Evolutionary conservation across 2,888 invertebrate genomes (phyloP), one percentile per base, ranked within the genome.

Genomic region (Epinotia ramella): DNA sequence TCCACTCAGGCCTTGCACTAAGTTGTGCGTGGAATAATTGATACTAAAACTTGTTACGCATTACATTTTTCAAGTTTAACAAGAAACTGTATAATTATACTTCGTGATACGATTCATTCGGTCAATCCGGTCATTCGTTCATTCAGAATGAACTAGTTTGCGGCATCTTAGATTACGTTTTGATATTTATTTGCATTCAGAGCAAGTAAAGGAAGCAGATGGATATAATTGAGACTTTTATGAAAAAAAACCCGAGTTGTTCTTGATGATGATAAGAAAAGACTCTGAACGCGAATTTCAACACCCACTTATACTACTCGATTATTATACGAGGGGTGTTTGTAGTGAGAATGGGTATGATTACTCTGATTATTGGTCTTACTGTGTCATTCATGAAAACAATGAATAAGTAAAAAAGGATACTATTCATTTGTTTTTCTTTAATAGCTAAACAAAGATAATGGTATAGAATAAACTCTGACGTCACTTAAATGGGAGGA

Each of bases 151-250:
- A 63, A 70, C 70, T 53, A 70, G 70, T 70, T 70, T 70, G 49
- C 49, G 62, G 20, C 62, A 70, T 63, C 69, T 69, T 70, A 33
- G 70, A 62, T 70, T 63, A 63, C 70, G 60, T 53, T 70, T 69
- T 70, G 70, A 53, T 70, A 53, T 70, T 63, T 53, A 70, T 63
- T 70, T 73, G 59, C 67, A 79, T 79, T 75, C 63, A 75, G 72
- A 77, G 73, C 40, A 68, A 76, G n/a, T n/a, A n/a, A n/a, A n/a
- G 79, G 77, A 77, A 80, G 70, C 78, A 78, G 73, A 68, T 78
- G 79, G 68, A n/a, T 40, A 60, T 40, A 65, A 64, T 13, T 28
- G 74, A 18, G 44, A 57, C 11, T 24, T 44, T 72, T 57, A 56
- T 12, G 57, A 56, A n/a, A 53, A 56, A 65, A 56, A n/a, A 53